Conservation (phyloP, 2,888 invertebrate genomes). For the Trissolcus brochymenae region DNA sequence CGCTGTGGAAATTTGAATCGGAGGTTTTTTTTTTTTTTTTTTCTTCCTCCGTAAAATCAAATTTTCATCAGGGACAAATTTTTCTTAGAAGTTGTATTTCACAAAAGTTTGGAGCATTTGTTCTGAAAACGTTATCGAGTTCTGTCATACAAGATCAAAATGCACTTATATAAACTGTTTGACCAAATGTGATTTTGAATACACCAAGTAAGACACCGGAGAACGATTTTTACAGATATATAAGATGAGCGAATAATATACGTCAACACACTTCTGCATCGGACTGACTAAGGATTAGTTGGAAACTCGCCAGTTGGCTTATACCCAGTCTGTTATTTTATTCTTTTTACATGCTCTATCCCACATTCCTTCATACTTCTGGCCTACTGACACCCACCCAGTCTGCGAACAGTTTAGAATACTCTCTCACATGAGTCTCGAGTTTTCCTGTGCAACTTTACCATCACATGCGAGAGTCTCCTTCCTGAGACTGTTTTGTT, state of each 20-base stretch:
- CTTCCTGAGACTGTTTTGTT: conserved; percentile 6
- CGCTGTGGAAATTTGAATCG: no score
- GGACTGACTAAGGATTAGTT: conserved; percentile 73
- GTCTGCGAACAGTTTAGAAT: conserved; percentile 39
- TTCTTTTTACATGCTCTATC: conserved; percentile 73
- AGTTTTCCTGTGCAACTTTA: conserved; percentile 35
- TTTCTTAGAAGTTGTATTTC: no score
- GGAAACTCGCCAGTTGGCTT: conserved; percentile 75
- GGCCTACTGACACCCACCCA: conserved; percentile 47
- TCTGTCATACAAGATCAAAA: neutral
- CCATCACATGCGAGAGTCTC: conserved; percentile 20
- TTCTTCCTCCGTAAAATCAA: no score
- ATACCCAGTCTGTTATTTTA: conserved; percentile 76
- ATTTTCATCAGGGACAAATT: no score
- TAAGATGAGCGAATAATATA: conserved; percentile 62
- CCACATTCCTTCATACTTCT: conserved; percentile 60
- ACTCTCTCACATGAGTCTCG: conserved; percentile 16
- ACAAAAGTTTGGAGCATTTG: no score
- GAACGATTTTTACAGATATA: conserved; percentile 45
- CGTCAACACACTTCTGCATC: conserved; percentile 68
- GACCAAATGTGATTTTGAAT: conserved; percentile 69
- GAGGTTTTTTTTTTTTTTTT: no score
- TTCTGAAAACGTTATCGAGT: neutral
- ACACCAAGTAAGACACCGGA: conserved; percentile 60
- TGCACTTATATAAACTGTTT: conserved; percentile 30